phyloP scores from a whole-genome alignment of 2,113 vertebrate species.

The Falcunculus frontatus region DNA sequence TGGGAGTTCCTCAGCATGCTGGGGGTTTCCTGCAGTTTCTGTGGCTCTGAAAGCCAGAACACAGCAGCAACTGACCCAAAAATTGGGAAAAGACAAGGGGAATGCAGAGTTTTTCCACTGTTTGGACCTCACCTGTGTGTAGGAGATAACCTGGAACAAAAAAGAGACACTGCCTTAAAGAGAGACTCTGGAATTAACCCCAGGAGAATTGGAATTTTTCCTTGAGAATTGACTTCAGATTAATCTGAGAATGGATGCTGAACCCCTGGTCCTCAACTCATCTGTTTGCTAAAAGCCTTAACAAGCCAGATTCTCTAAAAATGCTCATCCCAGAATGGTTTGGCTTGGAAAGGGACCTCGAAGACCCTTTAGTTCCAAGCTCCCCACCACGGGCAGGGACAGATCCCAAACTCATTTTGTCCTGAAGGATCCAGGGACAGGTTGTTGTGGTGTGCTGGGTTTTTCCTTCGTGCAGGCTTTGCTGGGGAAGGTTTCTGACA shows the following conservation, averaged over 20 bases:
- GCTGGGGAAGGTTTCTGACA: background rate
- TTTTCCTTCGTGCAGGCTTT: background rate
- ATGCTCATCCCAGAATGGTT: background rate
- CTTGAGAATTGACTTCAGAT: background rate
- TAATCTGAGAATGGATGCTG: background rate
- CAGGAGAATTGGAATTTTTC: background rate
- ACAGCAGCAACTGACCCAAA: background rate
- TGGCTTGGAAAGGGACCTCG: background rate
- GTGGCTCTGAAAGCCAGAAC: background rate
- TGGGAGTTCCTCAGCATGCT: background rate
- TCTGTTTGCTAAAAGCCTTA: background rate
- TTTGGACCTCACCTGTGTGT: background rate
- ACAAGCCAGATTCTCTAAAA: background rate
- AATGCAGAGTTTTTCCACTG: accelerated
- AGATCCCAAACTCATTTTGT: background rate
- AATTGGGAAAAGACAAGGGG: background rate
- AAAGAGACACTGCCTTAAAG: background rate
- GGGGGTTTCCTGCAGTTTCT: background rate
- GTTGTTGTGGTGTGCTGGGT: background rate
- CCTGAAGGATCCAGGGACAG: background rate
- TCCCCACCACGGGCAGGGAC: accelerated
- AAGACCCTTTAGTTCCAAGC: background rate
- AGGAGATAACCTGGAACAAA: background rate
- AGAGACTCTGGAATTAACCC: background rate
- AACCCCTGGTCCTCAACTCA: background rate